phyloP scores from a whole-genome alignment of 2,113 vertebrate genomes.

The Eubucco bourcierii region DNA sequence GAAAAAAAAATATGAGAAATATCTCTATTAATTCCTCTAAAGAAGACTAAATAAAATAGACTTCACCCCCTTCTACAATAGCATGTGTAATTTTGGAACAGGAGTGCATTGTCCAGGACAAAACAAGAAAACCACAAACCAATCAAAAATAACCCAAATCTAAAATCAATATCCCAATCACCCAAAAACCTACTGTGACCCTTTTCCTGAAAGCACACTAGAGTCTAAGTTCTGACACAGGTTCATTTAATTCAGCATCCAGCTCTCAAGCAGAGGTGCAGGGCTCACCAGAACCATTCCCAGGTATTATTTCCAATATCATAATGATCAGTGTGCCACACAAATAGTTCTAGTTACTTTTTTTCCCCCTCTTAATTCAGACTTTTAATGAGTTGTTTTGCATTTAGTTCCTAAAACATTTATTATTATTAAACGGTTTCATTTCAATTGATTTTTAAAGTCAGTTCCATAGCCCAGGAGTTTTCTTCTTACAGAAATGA shows the following conservation, averaged over 20 bases:
- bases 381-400: background rate
- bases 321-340: background rate
- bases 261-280: background rate
- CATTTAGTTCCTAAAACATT: background rate
- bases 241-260: background rate
- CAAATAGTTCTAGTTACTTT: background rate
- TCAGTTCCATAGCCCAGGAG: background rate
- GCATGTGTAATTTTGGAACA: background rate
- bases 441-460: slow-evolving; percentile 6
- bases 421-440: background rate
- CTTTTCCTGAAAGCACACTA: background rate
- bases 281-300: background rate
- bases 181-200: rapidly evolving
- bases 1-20: background rate
- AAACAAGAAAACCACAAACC: background rate
- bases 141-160: background rate
- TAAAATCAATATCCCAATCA: background rate
- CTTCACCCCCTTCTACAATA: background rate
- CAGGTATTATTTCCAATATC: background rate
- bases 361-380: background rate
- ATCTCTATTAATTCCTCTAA: background rate
- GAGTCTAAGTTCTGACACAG: rapidly evolving
- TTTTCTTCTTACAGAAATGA: background rate
- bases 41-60: background rate
- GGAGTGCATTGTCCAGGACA: background rate